Evolutionary conservation across 2,113 vertebrate species (phyloP), one percentile per base, ranked within the genome.

Genomic region (Nestor notabilis): DNA sequence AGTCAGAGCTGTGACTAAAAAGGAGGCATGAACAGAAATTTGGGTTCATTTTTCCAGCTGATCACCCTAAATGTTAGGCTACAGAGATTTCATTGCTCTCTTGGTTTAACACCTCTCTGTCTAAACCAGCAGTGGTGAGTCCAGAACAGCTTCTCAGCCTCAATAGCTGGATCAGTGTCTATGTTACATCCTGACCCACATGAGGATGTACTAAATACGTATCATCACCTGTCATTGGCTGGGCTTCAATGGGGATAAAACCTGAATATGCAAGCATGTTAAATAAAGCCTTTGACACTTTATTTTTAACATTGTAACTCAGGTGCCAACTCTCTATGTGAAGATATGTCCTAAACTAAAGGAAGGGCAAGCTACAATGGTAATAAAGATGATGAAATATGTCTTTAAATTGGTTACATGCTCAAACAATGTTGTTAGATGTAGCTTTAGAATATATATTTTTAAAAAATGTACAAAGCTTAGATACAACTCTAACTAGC

Each of bases 261-360:
- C 1, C 2, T 43, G 16, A 50, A 17, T 20, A 21, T 70, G 3
- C 3, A 75, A 72, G 3, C 11, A 17, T 28, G 53, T 55, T 50
- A 69, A 47, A 15, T 2, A 31, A 53, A 0, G 0, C 4, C 52
- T 94, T 33, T 63, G 24, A n/a, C 8, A 16, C 5, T 46, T 72
- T 11, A 11, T 63, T 75, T 94, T 79, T 79, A 20, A 49, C 4
- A 24, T 4, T 35, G 2, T 49, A 68, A 43, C 1, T 31, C 55
- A 55, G 13, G 5, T 65, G 11, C 2, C 21, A 60, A 27, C 43
- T 72, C 3, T 80, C 7, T 24, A 46, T 1, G 0, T 50, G 31
- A 83, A 58, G 5, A 41, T 55, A 4, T 24, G 5, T 41, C 39
- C 20, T 76, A 64, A 89, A 76, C 37, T 7, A 64, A 72, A 72